Evolutionary conservation across 2,888 invertebrate genomes (phyloP).

Genomic region (Seira sanloemensis): DNA sequence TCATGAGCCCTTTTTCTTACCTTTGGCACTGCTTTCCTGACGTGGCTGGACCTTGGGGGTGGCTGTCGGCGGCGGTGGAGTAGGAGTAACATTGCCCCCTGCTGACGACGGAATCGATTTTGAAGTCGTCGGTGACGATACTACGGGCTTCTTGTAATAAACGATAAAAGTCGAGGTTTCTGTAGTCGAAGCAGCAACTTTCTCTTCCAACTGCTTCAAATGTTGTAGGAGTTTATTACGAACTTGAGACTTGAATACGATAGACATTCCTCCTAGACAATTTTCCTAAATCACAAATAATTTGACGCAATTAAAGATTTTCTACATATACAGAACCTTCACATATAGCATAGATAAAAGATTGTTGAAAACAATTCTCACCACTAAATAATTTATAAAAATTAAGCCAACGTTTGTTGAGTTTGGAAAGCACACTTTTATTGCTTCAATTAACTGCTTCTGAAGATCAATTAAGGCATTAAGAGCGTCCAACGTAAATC

Average conservation of each 20-base stretch:
- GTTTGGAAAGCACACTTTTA: constrained; percentile 63
- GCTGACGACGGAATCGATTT: too few species aligned
- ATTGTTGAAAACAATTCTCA: constrained; percentile 47
- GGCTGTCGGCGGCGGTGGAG: not conserved
- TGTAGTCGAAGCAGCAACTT: constrained; percentile 14
- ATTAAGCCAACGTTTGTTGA: constrained; percentile 60
- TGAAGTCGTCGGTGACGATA: too few species aligned
- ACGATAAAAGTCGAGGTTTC: not conserved
- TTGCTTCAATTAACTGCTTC: constrained; percentile 56
- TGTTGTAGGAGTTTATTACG: constrained; percentile 28
- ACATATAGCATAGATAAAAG: too few species aligned
- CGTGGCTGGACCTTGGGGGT: not conserved
- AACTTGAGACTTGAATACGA: constrained; percentile 40
- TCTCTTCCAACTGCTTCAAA: constrained; percentile 35
- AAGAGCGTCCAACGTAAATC: constrained; percentile 41
- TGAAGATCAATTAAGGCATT: constrained; percentile 51
- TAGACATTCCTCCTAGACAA: constrained; percentile 63
- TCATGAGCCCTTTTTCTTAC: too few species aligned
- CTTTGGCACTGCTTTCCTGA: too few species aligned
- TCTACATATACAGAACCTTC: too few species aligned
- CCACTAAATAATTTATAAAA: constrained; percentile 63
- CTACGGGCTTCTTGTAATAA: too few species aligned
- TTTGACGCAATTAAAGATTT: too few species aligned
- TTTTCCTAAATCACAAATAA: constrained; percentile 52
- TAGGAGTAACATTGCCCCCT: not conserved